phyloP scores from a whole-genome alignment of 2,888 invertebrate genomes.

The Lycia hirtaria region DNA sequence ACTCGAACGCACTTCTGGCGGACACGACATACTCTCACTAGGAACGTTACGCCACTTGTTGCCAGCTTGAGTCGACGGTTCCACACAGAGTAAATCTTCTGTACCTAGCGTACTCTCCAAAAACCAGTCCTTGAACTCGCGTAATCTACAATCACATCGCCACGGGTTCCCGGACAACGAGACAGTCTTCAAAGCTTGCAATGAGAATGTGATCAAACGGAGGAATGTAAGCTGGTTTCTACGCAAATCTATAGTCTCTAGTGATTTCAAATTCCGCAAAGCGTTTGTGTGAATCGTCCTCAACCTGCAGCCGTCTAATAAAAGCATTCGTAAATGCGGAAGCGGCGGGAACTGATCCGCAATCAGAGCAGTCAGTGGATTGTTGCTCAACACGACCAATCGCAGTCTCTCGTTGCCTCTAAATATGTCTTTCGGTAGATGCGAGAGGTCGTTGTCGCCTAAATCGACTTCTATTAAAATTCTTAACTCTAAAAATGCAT shows the following conservation, averaged over 20 bases:
- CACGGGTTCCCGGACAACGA: conserved; percentile 94
- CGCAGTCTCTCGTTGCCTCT: conserved; percentile 93
- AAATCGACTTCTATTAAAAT: conserved; percentile 95
- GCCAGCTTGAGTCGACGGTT: conserved; percentile 89
- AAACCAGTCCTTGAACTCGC: conserved; percentile 94
- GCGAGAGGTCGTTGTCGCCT: conserved; percentile 91
- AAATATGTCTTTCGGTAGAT: conserved; percentile 92
- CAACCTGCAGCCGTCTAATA: conserved; percentile 92
- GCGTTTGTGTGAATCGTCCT: conserved; percentile 91
- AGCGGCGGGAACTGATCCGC: conserved; percentile 93
- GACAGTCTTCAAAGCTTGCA: conserved; percentile 92
- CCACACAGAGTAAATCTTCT: conserved; percentile 89
- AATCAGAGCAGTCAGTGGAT: conserved; percentile 90
- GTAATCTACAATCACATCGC: conserved; percentile 94
- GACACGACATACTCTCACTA: conserved; percentile 92
- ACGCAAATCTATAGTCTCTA: conserved; percentile 92
- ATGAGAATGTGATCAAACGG: conserved; percentile 86
- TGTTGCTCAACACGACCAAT: conserved; percentile 91
- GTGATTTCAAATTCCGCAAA: conserved; percentile 89
- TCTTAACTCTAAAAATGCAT: conserved; percentile 94
- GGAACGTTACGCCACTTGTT: conserved; percentile 91
- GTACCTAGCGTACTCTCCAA: conserved; percentile 91
- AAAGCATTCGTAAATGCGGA: conserved; percentile 92
- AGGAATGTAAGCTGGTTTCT: conserved; percentile 90
- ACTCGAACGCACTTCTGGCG: conserved; percentile 89